Conservation (phyloP, 2,888 invertebrate species). For the Mactromeris polynyma region DNA sequence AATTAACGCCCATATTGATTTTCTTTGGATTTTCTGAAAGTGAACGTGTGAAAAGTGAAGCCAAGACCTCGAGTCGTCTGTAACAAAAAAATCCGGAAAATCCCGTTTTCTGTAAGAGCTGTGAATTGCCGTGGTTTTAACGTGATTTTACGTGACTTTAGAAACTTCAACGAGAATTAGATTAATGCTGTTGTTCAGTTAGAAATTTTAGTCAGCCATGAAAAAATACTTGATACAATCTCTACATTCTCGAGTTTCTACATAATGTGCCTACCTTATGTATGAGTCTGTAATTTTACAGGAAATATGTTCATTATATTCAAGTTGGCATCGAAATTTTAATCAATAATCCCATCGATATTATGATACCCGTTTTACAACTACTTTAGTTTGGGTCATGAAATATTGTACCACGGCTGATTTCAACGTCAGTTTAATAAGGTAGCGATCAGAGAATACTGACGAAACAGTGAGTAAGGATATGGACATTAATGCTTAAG, state of each 20-base stretch:
- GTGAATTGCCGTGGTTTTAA: constrained; percentile 9
- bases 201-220: background rate
- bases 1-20: constrained; percentile 69
- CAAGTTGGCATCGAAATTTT: no score
- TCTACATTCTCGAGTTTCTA: no score
- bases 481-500: background rate
- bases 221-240: no score
- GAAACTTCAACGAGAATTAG: background rate
- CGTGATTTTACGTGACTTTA: constrained; percentile 12
- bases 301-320: no score
- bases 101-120: background rate
- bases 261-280: no score
- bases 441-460: background rate
- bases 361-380: background rate
- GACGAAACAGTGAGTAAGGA: background rate
- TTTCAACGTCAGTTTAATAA: background rate
- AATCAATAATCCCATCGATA: no score
- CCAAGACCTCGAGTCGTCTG: constrained; percentile 22
- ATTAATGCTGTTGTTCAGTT: background rate
- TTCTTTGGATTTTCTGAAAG: constrained; percentile 53
- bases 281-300: no score
- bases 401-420: background rate
- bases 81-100: background rate
- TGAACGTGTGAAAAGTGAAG: constrained; percentile 55
- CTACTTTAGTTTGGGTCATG: background rate